Evolutionary conservation across 1,140 invertebrate genomes (phyloP).

Genomic region (Magallana ariakensis): DNA sequence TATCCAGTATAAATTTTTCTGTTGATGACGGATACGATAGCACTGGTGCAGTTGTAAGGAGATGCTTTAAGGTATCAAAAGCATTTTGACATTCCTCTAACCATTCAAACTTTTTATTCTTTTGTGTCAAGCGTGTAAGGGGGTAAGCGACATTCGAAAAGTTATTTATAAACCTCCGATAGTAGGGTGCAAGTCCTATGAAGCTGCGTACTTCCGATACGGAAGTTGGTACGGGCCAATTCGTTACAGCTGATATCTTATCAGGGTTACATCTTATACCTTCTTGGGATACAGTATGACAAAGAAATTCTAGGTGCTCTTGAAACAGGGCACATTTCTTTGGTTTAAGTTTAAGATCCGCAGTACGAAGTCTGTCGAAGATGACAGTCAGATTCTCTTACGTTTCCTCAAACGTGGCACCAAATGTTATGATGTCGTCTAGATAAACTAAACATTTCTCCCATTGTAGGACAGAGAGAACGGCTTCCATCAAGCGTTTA

Average conservation of each 20-base stretch:
- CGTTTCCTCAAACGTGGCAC: slow-evolving; percentile 35
- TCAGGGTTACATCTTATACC: slow-evolving; percentile 58
- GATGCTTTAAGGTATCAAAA: slow-evolving; percentile 58
- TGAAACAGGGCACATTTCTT: slow-evolving; percentile 42
- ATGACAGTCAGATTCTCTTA: neutral
- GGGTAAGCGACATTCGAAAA: slow-evolving; percentile 55
- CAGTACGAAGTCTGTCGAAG: slow-evolving; percentile 27
- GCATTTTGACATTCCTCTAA: slow-evolving; percentile 41
- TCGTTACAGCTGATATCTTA: slow-evolving; percentile 65
- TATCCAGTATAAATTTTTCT: slow-evolving; percentile 51
- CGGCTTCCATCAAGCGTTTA: slow-evolving; percentile 65
- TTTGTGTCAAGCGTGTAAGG: slow-evolving; percentile 51
- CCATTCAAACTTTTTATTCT: slow-evolving; percentile 62
- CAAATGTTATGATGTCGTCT: slow-evolving; percentile 53
- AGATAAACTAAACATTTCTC: slow-evolving; percentile 38
- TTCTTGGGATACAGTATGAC: slow-evolving; percentile 63
- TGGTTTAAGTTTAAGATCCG: slow-evolving; percentile 34
- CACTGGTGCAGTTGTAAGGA: slow-evolving; percentile 1
- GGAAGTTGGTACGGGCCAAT: slow-evolving; percentile 67
- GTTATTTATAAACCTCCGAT: slow-evolving; percentile 56
- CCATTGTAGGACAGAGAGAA: slow-evolving; percentile 60
- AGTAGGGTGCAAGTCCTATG: slow-evolving; percentile 52
- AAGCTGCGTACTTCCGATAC: slow-evolving; percentile 58
- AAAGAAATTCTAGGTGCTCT: slow-evolving; percentile 22
- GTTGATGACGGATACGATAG: neutral